Base-by-base conservation (phyloP, 1,140 invertebrate species). In the Aradophagus sp. region DNA sequence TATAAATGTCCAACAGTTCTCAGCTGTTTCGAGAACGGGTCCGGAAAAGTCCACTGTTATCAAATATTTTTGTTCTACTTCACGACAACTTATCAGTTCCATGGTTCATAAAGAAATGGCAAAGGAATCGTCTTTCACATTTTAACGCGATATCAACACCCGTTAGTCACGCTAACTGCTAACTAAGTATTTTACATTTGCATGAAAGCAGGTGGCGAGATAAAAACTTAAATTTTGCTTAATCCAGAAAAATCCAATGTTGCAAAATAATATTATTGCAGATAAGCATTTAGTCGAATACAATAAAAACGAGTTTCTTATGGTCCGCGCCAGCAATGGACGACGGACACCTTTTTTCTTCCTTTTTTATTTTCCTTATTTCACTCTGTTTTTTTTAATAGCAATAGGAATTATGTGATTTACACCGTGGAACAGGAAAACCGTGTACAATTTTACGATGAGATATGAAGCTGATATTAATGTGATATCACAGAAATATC, bases 391-490 rank as follows among this genome's bases (percentile, higher is more conserved):
- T 23, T 63, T 63, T 70, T 63, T 70, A 58, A 38, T 29, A n/a
- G 45, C 59, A 42, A 45, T 23, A 17, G 32, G 55, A 61, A 65
- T 71, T 59, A 65, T 71, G 48, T 71, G 61, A 71, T 71, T 71
- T 71, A 71, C 59, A 65, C 59, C 39, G 59, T 36, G 47, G 47
- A 59, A 48, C 34, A 32, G 27, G 27, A 58, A 70, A 53, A 16
- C 39, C 39, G 50, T 17, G 53, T 59, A 53, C 53, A 65, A 65
- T 71, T 59, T 71, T 65, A 55, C 59, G 36, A 59, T 65, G 53
- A 65, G 68, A 65, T 65, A 71, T 71, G 59, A 55, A 53, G 53
- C 59, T 65, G 59, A 65, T 71, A 71, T 65, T 59, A 71, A 52
- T 10, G 20, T 59, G 68, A 65, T 71, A 65, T 53, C 59, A 47